Base-by-base conservation (phyloP, 1,140 invertebrate species). In the Ridgeia piscesae region DNA sequence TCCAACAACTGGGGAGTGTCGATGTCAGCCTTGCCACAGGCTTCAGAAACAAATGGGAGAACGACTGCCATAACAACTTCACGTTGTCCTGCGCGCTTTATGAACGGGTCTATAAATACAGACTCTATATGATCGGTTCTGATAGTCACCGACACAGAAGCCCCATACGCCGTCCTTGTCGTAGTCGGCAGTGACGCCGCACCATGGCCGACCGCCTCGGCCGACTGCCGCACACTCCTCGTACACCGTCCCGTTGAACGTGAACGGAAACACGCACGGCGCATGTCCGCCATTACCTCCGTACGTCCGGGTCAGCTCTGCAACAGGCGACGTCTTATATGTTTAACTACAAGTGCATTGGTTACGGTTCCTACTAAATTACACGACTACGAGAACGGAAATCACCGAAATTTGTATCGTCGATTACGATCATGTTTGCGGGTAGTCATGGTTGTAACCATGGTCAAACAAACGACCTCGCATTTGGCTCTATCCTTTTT, bases 251-350 rank as follows among this genome's bases (percentile, higher is more conserved):
- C 89, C 92, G 35, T 92, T 93, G 88, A 93, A 94, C 88, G 91
- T 93, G 89, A 93, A 94, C 33, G 93, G 93, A 89, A 94, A 94
- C 34, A 93, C 91, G 89, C 93, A 94, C 35, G 6, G 0, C 35
- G 89, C 34, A 21, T 34, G 35, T 17, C 34, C 21, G 14, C 34
- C 89, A 90, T 34, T 34, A 33, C 89, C 89, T 21, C 89, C 89
- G 31, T 90, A 90, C 35, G 89, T 90, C 31, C 35, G 89, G 11
- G 58, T 77, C 27, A 77, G 27, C 58, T 77, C 58, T 77, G 27
- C 58, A 77, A 77, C 58, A 77, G 58, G 2, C 58, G 27, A 31
- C 58, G 58, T 21, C 11, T 21, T 14, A 0, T 77, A 77, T 8
- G 2, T 21, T 2, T 77, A 42, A 42, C 11, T 42, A 42, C 42